Evolutionary conservation across 2,888 invertebrate species (phyloP), one percentile per base, ranked within the genome.

Genomic region (Thumatha senex): DNA sequence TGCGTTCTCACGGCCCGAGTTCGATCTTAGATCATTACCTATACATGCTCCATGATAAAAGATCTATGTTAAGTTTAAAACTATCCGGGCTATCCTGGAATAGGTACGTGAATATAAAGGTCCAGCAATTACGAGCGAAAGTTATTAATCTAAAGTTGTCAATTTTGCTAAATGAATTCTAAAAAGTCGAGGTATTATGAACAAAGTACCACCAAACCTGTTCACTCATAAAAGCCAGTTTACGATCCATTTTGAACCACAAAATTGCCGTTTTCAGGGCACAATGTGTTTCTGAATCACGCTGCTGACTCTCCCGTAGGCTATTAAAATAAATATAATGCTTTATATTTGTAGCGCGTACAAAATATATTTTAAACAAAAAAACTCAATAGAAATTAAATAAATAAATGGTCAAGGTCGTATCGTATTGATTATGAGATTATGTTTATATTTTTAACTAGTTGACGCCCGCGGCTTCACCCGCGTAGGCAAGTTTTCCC

Each of bases 161-260:
- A 15, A 24, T 39, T 39, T 15, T 12, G 7, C 31, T 31, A 11
- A 31, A 31, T 8, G 31, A 31, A 13, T 40, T 30, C 18, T 24
- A 15, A 31, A 42, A 44, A 24, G 29, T 35, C 24, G 35, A 34
- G 24, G 24, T 44, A 35, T 35, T 44, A 35, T 35, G 24, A 13
- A 44, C 29, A 12, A 12, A 43, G 33, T 48, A 24, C 47, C 36
- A 36, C 40, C n/a, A 48, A 48, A 53, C 52, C 79, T 82, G 82
- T 72, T 76, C 84, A 79, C 80, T 80, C 82, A 81, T 87, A 86
- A 87, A 86, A 79, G 78, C 73, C 76, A 77, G 86, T 88, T 84
- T 80, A 83, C 80, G 82, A 80, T 69, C 82, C 79, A 84, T 84
- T 87, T 73, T 77, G 69, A 67, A 63, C 80, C 78, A 71, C 80